These are phyloP conservation scores for Platysternon megacephalum DNA, from an alignment of 2,113 vertebrate species.

Conservation along the genomic window DNA sequence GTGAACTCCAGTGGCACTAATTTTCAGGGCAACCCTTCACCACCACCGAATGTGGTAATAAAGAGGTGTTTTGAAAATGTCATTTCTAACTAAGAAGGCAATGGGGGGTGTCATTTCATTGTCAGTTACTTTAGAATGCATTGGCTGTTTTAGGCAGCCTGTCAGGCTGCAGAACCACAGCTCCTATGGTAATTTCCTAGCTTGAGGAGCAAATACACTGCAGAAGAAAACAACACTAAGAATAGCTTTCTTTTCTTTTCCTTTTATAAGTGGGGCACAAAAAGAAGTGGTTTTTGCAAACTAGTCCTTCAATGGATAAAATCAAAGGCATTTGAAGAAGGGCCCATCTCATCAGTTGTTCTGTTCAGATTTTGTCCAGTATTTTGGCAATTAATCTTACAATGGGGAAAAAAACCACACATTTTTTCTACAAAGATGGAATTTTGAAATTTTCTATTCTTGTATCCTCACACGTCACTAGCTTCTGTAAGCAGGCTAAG, in stretches of 20 bases:
- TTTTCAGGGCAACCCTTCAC: neutral
- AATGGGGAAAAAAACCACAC: neutral
- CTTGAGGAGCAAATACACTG: neutral
- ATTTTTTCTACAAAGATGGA: neutral
- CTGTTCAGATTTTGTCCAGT: neutral
- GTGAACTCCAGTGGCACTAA: neutral
- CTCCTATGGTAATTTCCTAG: neutral
- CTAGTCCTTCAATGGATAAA: too few species aligned
- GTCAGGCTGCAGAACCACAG: neutral
- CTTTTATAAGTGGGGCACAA: fast-evolving
- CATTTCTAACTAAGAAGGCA: constrained; percentile 26
- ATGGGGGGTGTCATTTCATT: neutral
- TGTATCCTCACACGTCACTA: neutral
- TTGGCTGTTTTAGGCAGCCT: neutral
- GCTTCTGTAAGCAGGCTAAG: neutral
- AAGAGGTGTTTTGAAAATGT: neutral
- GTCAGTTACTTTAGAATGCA: neutral
- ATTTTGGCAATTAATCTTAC: neutral
- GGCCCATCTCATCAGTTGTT: neutral
- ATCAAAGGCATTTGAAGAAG: neutral
- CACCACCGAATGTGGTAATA: neutral
- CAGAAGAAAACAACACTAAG: neutral
- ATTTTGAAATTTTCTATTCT: neutral
- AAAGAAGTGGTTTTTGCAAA: neutral
- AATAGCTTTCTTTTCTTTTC: constrained; percentile 13